Conservation (phyloP, 2,113 vertebrate genomes). For the Sigmodon hispidus region DNA sequence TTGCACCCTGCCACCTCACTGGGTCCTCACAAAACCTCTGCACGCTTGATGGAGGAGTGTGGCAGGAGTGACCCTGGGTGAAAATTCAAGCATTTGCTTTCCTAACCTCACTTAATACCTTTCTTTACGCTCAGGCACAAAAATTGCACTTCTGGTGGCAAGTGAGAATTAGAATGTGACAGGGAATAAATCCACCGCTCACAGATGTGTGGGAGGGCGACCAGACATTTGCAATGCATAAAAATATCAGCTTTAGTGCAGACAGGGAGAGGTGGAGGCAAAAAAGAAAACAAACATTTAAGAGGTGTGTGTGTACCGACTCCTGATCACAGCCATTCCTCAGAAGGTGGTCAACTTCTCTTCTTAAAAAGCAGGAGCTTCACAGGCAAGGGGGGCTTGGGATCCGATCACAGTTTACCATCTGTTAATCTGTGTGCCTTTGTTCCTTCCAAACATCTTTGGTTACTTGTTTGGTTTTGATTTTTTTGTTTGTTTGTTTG, state of each 20-base stretch:
- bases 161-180: conserved; percentile 75
- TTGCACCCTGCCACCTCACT: neutral
- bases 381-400: neutral
- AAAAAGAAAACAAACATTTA: neutral
- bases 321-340: neutral
- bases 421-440: neutral
- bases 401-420: neutral
- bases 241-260: neutral
- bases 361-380: neutral
- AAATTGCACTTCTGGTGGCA: conserved; percentile 55
- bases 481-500: too few species aligned
- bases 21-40: neutral
- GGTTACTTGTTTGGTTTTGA: neutral
- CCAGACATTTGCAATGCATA: conserved; percentile 49
- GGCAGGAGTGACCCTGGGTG: neutral
- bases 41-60: neutral
- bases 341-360: neutral
- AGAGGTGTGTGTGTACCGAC: rapidly evolving
- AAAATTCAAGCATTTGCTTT: conserved; percentile 54
- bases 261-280: neutral
- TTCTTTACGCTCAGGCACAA: conserved; percentile 15
- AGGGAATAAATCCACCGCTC: neutral
- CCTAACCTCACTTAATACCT: conserved; percentile 56
- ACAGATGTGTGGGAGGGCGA: conserved; percentile 60
- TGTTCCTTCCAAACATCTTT: neutral